Conservation (phyloP, 2,113 vertebrate species). For the Oryzias celebensis region DNA sequence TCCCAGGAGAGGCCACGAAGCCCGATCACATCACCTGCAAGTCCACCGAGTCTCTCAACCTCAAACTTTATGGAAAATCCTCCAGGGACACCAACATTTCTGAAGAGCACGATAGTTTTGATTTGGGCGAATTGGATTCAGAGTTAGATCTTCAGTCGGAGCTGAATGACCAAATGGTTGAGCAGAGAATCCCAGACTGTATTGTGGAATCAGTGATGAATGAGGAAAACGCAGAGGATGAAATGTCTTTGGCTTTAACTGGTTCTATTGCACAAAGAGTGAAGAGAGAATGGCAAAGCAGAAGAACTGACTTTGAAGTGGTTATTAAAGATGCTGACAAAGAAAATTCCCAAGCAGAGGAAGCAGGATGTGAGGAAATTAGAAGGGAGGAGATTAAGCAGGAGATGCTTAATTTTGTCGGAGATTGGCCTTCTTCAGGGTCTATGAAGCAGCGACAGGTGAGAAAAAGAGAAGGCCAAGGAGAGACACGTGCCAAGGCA, state of each 20-base stretch:
- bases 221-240: slow-evolving; percentile 34
- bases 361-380: not conserved
- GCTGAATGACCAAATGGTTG: slow-evolving; percentile 1
- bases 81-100: slow-evolving; percentile 9
- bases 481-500: slow-evolving; percentile 5
- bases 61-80: slow-evolving; percentile 15
- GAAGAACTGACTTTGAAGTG: slow-evolving; percentile 29
- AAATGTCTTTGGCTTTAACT: slow-evolving; percentile 63
- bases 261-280: slow-evolving; percentile 75
- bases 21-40: slow-evolving; percentile 22
- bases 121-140: slow-evolving; percentile 50
- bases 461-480: slow-evolving; percentile 58
- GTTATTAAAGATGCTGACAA: slow-evolving; percentile 42
- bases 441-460: slow-evolving; percentile 81
- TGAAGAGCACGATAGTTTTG: slow-evolving; percentile 27
- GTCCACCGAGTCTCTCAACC: slow-evolving; percentile 48
- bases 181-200: slow-evolving; percentile 58
- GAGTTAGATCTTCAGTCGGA: slow-evolving; percentile 51
- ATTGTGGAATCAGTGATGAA: slow-evolving; percentile 64
- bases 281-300: slow-evolving; percentile 59
- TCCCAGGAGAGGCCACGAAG: slow-evolving; percentile 10
- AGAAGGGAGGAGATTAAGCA: slow-evolving; percentile 15
- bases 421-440: slow-evolving; percentile 88
- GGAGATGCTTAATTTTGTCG: slow-evolving; percentile 81
- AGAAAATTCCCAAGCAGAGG: slow-evolving; percentile 10